Conservation (phyloP, 1,140 invertebrate genomes). For the Coelopa frigida region DNA sequence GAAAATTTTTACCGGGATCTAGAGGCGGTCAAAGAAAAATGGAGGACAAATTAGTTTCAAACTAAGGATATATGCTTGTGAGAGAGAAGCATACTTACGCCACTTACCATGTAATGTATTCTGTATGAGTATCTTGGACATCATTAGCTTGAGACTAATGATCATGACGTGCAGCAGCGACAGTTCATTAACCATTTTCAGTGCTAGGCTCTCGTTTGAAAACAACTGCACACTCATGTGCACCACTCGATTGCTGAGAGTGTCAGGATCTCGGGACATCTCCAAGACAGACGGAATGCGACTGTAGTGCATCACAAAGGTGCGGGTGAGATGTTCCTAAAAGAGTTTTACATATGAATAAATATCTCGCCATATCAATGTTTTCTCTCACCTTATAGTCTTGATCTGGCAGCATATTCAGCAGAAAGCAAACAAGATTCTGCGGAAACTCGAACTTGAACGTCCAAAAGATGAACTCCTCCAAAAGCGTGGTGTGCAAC, state of each 20-base stretch:
- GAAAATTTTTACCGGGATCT: constrained; percentile 74
- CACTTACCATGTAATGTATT: constrained; percentile 74
- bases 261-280: constrained; percentile 76
- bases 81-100: background rate
- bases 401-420: constrained; percentile 92
- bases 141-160: constrained; percentile 87
- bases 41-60: constrained; percentile 18
- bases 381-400: constrained; percentile 72
- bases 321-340: constrained; percentile 82
- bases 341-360: constrained; percentile 16
- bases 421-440: constrained; percentile 89
- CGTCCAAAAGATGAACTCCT: constrained; percentile 97
- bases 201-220: constrained; percentile 84
- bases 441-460: constrained; percentile 96
- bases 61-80: background rate
- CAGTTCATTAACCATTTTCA: constrained; percentile 83
- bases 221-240: constrained; percentile 95
- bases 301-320: constrained; percentile 93
- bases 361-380: background rate
- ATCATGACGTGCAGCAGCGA: constrained; percentile 92
- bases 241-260: constrained; percentile 88
- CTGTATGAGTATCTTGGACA: constrained; percentile 80
- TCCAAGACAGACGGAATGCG: constrained; percentile 88
- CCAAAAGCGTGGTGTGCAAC: constrained; percentile 80
- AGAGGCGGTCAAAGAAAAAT: constrained; percentile 16